A percentile compares a stretch with the other conserved stretches of the same genome.
phyloP scores from a whole-genome alignment of 2,888 invertebrate genomes.

The Norana najaformis region DNA sequence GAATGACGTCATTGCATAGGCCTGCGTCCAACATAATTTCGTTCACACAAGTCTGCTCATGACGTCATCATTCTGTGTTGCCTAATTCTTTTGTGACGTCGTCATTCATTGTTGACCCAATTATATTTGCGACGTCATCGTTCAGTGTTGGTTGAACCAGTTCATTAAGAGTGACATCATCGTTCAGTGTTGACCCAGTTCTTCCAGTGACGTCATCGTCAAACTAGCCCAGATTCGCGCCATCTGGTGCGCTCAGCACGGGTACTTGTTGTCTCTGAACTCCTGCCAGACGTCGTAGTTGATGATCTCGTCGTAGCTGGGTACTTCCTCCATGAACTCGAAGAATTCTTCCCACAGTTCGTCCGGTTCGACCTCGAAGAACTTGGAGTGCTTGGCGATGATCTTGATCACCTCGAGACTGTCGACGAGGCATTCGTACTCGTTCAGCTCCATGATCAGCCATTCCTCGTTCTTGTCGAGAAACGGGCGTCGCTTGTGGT shows the following conservation, averaged over 20 bases:
- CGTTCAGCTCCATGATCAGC: conserved; percentile 47
- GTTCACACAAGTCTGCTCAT: not conserved
- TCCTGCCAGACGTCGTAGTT: conserved; percentile 48
- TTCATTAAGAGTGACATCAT: not conserved
- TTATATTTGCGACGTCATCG: no score
- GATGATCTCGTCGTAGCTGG: conserved; percentile 46
- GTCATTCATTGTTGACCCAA: not conserved
- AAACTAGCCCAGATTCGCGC: not conserved
- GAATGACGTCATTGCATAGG: not conserved
- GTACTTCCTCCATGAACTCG: conserved; percentile 45
- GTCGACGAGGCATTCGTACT: conserved; percentile 46
- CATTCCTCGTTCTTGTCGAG: conserved; percentile 46
- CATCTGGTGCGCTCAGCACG: conserved; percentile 36
- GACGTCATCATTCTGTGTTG: not conserved
- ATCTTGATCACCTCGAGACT: conserved; percentile 41
- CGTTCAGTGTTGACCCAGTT: no score
- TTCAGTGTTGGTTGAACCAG: no score
- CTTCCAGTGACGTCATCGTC: not conserved
- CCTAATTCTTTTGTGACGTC: no score
- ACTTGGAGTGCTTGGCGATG: conserved; percentile 48
- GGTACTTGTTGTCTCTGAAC: conserved; percentile 46
- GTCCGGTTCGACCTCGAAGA: conserved; percentile 47
- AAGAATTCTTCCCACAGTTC: conserved; percentile 48
- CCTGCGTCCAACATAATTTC: not conserved
- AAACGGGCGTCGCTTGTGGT: conserved; percentile 45